Evolutionary conservation across 2,113 vertebrate genomes (phyloP), one percentile per base, ranked within the genome.

Genomic region (Rhegmatorhina hoffmannsi): DNA sequence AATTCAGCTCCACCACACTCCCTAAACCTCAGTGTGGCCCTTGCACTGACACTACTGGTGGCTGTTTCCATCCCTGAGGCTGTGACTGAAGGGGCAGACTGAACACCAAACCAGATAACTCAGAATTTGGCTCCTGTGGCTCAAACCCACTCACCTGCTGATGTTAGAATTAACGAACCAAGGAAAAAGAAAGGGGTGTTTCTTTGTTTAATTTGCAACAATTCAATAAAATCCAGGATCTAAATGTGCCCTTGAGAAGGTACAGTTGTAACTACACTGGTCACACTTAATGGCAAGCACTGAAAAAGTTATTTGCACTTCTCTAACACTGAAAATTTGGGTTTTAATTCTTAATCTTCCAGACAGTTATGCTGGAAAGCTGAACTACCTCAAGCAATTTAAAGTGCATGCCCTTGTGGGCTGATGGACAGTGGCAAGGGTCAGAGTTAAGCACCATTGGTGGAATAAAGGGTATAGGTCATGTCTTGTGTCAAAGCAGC

Each of bases 181-280:
- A 84, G 67, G 33, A 68, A 76, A 81, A 73, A 70, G 10, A n/a
- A 83, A 76, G 28, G 34, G 28, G 38, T 70, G 79, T 89, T 90
- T 63, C 84, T 92, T 73, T 84, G 64, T 92, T 94, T 87, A 66
- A 85, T 89, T 87, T 34, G 36, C 46, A 93, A n/a, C 43, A 52
- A 46, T 83, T 64, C 76, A 68, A 31, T 66, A 68, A 93, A 82
- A 73, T 23, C 31, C 49, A 40, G 49, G 67, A 72, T 89, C 34
- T 87, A 3, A 43, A 34, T 17, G 19, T 60, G 89, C 56, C 74
- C 70, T 31, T 11, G n/a, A 40, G 70, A 80, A 95, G 62, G 62
- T 55, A 49, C 82, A 31, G 44, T 53, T 33, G 20, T 49, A 59
- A 84, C 59, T 26, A 8, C n/a, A 62, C 56, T 78, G 63, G 90